Conservation (phyloP, 2,888 invertebrate species). For the Micoletzkya japonica region DNA sequence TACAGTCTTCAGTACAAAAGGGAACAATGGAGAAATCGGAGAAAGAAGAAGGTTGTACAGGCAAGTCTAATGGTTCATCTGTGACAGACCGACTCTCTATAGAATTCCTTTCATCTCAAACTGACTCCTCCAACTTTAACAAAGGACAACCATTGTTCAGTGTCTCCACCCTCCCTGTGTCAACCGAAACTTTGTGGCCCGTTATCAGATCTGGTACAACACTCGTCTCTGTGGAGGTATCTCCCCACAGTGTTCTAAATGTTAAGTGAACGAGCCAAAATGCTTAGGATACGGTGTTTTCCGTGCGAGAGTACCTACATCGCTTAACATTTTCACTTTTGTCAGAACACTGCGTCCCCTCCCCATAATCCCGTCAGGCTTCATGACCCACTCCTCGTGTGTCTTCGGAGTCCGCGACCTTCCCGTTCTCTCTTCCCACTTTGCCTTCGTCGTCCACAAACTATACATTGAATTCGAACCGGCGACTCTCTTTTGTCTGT, state of each 20-base stretch:
- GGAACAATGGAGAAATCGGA: background rate
- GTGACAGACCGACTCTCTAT: too few species aligned
- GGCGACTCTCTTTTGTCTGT: slow-evolving; percentile 8
- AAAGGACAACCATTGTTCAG: too few species aligned
- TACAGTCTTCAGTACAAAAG: background rate
- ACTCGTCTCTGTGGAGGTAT: slow-evolving; percentile 5
- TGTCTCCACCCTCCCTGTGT: slow-evolving; percentile 17
- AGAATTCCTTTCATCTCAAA: too few species aligned
- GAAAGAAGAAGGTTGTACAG: background rate
- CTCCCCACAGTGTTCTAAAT: too few species aligned
- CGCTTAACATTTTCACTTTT: too few species aligned
- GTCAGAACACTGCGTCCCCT: background rate
- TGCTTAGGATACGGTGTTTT: too few species aligned
- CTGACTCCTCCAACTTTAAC: too few species aligned
- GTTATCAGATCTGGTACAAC: slow-evolving; percentile 9
- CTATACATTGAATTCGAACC: slow-evolving; percentile 16
- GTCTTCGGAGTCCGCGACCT: slow-evolving; percentile 16
- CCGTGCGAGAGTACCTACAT: too few species aligned
- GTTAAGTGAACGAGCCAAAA: too few species aligned
- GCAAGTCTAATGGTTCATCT: too few species aligned
- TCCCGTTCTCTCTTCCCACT: background rate
- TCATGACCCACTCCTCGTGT: background rate
- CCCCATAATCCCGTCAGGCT: background rate
- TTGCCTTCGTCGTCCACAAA: slow-evolving; percentile 14
- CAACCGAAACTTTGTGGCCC: slow-evolving; percentile 5